Evolutionary conservation across 2,888 invertebrate genomes (phyloP), one percentile per base, ranked within the genome.

Genomic region (Lithophane ornitopus): DNA sequence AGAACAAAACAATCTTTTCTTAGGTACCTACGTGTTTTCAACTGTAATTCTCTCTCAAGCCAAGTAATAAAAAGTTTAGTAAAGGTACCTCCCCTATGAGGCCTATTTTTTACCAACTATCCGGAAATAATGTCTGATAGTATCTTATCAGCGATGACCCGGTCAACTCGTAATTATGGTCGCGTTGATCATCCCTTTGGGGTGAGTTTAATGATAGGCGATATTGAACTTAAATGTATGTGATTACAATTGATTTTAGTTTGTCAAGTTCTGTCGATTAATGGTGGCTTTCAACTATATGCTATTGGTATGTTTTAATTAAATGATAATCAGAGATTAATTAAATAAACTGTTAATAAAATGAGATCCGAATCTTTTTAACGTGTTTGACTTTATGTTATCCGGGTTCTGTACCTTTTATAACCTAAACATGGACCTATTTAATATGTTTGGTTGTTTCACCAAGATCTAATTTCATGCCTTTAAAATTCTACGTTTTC

Each of bases 121-220:
- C 58, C 54, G 62, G 68, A 52, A 46, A 70, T 70, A 68, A 28
- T 44, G 58, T 12, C 28, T 56, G 84, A 74, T 70, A 67, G 22
- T 41, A 61, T 80, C 67, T 84, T 84, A 84, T 79, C 81, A 74
- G 73, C 34, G 73, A 83, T 84, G 84, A 80, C 81, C 84, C 66
- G 62, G 72, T 76, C 70, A 58, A 41, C 72, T 68, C 52, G 76
- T 76, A 75, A 76, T 84, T 81, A 73, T 68, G 44, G 69, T 61
- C 34, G 61, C 22, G 49, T 39, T 74, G 74, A 59, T 80, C 70
- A 70, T 74, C 70, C 84, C 28, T 65, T 66, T 70, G 16, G n/a
- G 72, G 49, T 49, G 16, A 34, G 7, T 39, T 26, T n/a, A 41
- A 62, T 68, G 39, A n/a, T 62, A 74, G 16, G 6, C 73, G 26